Evolutionary conservation across 2,113 vertebrate species (phyloP), one percentile per base, ranked within the genome.

Genomic region (Bambusicola thoracicus): DNA sequence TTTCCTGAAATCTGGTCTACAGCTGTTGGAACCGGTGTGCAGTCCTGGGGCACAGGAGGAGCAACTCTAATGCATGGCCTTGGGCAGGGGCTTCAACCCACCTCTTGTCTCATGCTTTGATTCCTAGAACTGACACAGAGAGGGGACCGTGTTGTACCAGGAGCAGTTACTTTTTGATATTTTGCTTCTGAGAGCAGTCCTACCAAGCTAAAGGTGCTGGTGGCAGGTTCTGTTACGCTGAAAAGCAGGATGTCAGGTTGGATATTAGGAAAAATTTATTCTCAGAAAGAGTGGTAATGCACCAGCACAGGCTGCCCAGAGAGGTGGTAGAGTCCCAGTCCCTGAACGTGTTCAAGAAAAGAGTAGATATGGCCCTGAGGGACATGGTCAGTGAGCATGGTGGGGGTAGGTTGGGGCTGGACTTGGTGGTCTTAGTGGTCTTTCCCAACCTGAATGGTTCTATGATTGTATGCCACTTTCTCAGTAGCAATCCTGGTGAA

Each of bases 31-130:
- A 76, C 58, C 63, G 65, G 32, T 29, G 29, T 49, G 8, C 22
- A 9, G 32, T 30, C 13, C 48, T n/a, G 59, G 55, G 44, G 32
- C n/a, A 58, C 32, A 58, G n/a, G n/a, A 58, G 12, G 63, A 83
- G 49, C 1, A 11, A 44, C 67, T 3, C 2, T 2, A 30, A 36
- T 2, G 1, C 62, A 27, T 0, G 1, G n/a, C 6, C 44, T 66
- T 0, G 0, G 7, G 59, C 66, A 68, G 27, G 25, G 8, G 5
- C 74, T 89, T 12, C 63, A 46, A 15, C 19, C 48, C 53, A 22
- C 1, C 3, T 40, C 14, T 68, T 8, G 0, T 34, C 20, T 81
- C 38, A 3, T 0, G 8, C 12, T 74, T 80, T 1, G 4, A 85
- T 36, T 44, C 34, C 83, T 63, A 13, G 34, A 68, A 12, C 1